Conservation (phyloP, 2,888 invertebrate species). For the Chrysolina oricalcia region DNA sequence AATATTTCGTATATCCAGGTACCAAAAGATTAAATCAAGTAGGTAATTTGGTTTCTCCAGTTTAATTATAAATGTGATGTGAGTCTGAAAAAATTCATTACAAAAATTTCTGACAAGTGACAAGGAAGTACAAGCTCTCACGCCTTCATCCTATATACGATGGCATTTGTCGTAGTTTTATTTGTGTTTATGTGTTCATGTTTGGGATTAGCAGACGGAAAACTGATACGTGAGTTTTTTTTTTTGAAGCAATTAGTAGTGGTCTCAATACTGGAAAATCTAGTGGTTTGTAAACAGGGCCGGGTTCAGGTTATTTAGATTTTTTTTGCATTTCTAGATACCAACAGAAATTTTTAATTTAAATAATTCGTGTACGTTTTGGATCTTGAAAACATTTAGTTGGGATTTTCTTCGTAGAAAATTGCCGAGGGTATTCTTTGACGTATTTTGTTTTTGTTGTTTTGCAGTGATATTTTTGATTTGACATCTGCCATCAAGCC, state of each 20-base stretch:
- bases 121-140: not conserved
- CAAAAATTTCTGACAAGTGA: slow-evolving; percentile 18
- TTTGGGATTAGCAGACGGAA: slow-evolving; percentile 28
- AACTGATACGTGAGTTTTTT: slow-evolving; percentile 38
- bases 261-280: no score
- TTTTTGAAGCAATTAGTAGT: not conserved
- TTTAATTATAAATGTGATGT: not conserved
- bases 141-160: slow-evolving; percentile 25
- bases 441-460: no score
- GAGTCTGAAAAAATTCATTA: not conserved
- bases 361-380: no score
- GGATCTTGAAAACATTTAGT: no score
- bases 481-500: no score
- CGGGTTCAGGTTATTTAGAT: no score
- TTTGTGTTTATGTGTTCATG: slow-evolving; percentile 30
- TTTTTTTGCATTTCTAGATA: no score
- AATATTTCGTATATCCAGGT: not conserved
- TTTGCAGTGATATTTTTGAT: no score
- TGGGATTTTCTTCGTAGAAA: no score
- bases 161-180: slow-evolving; percentile 7
- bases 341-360: no score
- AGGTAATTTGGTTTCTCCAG: slow-evolving; percentile 34
- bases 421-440: no score
- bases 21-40: slow-evolving; percentile 5
- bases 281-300: no score